phyloP scores from a whole-genome alignment of 2,888 invertebrate genomes.

The Melinaea menophilus region DNA sequence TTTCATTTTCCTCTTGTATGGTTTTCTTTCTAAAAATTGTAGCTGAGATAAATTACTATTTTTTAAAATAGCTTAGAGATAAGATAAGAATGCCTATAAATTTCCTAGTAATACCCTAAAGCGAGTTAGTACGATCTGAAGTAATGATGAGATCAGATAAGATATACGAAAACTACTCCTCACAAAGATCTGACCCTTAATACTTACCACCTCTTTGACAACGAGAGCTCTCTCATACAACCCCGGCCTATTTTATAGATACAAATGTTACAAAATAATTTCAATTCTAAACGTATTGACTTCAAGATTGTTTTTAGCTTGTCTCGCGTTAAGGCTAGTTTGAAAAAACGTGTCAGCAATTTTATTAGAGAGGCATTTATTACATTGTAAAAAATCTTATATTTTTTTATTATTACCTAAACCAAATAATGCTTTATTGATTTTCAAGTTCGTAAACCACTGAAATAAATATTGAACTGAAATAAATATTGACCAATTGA shows the following conservation, averaged over 20 bases:
- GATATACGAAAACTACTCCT: conserved; percentile 32
- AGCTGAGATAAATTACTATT: no score
- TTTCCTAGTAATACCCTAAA: conserved; percentile 18
- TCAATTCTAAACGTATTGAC: neutral
- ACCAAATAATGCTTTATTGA: no score
- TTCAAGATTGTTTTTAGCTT: conserved; percentile 17
- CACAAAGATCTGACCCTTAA: conserved; percentile 34
- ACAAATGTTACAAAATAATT: conserved; percentile 13
- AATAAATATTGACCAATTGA: no score
- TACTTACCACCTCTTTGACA: conserved; percentile 28
- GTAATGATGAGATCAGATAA: conserved; percentile 21
- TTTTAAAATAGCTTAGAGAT: conserved; percentile 1
- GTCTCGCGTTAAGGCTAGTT: conserved; percentile 18
- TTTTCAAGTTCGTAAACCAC: no score
- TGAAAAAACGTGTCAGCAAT: conserved; percentile 32
- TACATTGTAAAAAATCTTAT: neutral
- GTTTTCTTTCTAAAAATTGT: no score
- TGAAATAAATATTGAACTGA: no score
- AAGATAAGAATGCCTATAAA: conserved; percentile 8
- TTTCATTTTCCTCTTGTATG: neutral
- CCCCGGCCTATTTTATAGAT: conserved; percentile 33
- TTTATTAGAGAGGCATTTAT: conserved; percentile 29
- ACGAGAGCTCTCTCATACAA: conserved; percentile 28
- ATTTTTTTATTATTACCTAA: neutral
- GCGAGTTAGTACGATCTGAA: conserved; percentile 20